These are phyloP conservation scores for Crenuchus spilurus DNA, from an alignment of 2,797 vertebrate species.

Conservation along the genomic window DNA sequence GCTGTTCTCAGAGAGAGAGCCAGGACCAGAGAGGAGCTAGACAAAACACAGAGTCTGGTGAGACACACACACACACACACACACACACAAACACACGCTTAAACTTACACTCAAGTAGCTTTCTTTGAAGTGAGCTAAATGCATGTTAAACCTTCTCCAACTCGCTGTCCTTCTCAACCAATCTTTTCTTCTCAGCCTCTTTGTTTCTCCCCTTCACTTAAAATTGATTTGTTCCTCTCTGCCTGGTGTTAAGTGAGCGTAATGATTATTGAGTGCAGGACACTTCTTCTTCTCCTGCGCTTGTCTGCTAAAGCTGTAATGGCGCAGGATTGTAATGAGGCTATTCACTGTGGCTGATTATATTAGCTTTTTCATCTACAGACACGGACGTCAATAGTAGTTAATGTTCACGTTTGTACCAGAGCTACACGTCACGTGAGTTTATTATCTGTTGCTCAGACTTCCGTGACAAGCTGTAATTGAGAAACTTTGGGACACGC, in stretches of 20 bases:
- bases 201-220: constrained; percentile 9
- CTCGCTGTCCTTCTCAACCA: constrained; percentile 39
- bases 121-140: constrained; percentile 17
- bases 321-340: constrained; percentile 57
- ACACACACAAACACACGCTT: background rate
- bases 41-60: constrained; percentile 80
- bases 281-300: constrained; percentile 28
- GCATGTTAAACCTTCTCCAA: constrained; percentile 16
- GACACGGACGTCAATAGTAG: constrained; percentile 45
- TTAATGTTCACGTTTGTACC: constrained; percentile 39
- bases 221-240: constrained; percentile 41
- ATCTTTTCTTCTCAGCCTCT: constrained; percentile 35
- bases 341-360: constrained; percentile 46
- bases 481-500: constrained; percentile 23
- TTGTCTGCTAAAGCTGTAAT: constrained; percentile 57
- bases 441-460: constrained; percentile 21
- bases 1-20: constrained; percentile 60
- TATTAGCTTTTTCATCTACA: constrained; percentile 46
- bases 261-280: constrained; percentile 54
- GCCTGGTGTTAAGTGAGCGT: constrained; percentile 49
- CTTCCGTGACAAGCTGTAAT: constrained; percentile 19
- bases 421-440: too few species aligned
- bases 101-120: constrained; percentile 20
- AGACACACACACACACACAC: constrained; percentile 61
- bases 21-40: constrained; percentile 67